Percentiles rank a stretch among this genome's conserved stretches.
phyloP scores from a whole-genome alignment of 2,113 vertebrate species.

The Hyaena hyaena region DNA sequence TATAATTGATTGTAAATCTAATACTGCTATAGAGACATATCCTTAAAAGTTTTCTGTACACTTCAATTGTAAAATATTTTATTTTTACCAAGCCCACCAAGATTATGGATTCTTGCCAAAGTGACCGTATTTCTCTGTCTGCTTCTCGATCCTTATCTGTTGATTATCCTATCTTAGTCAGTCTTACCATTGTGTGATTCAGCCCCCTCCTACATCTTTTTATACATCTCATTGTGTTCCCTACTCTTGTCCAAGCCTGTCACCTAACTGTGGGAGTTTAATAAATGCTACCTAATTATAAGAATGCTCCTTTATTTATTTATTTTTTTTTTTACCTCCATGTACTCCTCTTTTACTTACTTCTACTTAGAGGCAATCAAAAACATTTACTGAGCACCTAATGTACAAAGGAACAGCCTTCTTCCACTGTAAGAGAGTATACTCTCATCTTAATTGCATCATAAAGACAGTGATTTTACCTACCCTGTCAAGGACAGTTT shows the following conservation, averaged over 20 bases:
- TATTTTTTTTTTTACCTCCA: conserved; percentile 30
- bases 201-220: conserved; percentile 60
- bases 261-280: conserved; percentile 66
- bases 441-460: not conserved
- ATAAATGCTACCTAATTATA: conserved; percentile 62
- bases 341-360: not conserved
- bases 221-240: conserved; percentile 24
- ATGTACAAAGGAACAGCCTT: not conserved
- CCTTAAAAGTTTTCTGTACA: not conserved
- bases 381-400: conserved; percentile 5
- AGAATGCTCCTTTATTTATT: not conserved
- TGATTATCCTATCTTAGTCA: conserved; percentile 58
- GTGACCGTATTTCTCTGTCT: not conserved
- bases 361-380: not conserved
- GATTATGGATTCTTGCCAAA: conserved; percentile 1
- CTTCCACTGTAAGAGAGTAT: not conserved
- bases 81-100: not conserved
- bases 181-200: conserved; percentile 50
- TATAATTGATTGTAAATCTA: not conserved
- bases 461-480: conserved; percentile 25
- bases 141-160: conserved; percentile 9
- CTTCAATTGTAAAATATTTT: not conserved
- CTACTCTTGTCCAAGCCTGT: conserved; percentile 71
- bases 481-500: conserved; percentile 39
- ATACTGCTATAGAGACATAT: not conserved